Evolutionary conservation across 2,888 invertebrate genomes (phyloP).

Genomic region (Temnothorax ravouxi): DNA sequence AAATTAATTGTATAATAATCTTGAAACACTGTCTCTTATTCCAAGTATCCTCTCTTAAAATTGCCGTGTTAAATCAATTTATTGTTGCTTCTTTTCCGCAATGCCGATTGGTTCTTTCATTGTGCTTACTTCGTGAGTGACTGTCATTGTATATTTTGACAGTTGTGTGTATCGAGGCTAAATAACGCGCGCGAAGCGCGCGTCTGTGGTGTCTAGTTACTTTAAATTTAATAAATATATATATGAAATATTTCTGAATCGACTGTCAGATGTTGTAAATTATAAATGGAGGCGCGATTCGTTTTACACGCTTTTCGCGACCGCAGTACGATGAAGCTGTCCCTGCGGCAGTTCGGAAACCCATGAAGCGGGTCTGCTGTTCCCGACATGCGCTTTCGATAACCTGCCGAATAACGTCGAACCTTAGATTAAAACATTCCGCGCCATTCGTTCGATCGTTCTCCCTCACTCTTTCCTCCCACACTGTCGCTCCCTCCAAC

Average conservation of each 20-base stretch:
- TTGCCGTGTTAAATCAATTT: too few species aligned
- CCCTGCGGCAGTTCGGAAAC: slow-evolving; percentile 19
- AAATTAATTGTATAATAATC: background rate
- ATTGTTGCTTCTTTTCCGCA: too few species aligned
- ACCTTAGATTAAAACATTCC: slow-evolving; percentile 80
- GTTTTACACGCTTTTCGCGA: slow-evolving; percentile 35
- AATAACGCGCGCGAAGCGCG: too few species aligned
- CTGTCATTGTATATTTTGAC: too few species aligned
- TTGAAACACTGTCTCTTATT: background rate
- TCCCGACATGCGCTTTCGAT: slow-evolving; percentile 59
- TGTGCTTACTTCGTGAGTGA: too few species aligned
- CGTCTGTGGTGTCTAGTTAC: too few species aligned
- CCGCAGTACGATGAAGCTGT: slow-evolving; percentile 44
- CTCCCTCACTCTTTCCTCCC: slow-evolving; percentile 42
- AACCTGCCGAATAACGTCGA: slow-evolving; percentile 74
- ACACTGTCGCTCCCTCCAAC: slow-evolving; percentile 34
- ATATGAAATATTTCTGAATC: background rate
- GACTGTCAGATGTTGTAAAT: slow-evolving; percentile 11
- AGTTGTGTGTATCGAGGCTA: too few species aligned
- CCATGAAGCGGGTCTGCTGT: slow-evolving; percentile 31
- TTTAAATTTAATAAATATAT: background rate
- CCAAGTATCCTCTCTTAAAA: too few species aligned
- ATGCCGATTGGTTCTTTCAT: too few species aligned
- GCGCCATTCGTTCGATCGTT: slow-evolving; percentile 55
- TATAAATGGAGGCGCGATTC: slow-evolving; percentile 16